Conservation (phyloP, 2,888 invertebrate species). For the Crossocerus cetratus region DNA sequence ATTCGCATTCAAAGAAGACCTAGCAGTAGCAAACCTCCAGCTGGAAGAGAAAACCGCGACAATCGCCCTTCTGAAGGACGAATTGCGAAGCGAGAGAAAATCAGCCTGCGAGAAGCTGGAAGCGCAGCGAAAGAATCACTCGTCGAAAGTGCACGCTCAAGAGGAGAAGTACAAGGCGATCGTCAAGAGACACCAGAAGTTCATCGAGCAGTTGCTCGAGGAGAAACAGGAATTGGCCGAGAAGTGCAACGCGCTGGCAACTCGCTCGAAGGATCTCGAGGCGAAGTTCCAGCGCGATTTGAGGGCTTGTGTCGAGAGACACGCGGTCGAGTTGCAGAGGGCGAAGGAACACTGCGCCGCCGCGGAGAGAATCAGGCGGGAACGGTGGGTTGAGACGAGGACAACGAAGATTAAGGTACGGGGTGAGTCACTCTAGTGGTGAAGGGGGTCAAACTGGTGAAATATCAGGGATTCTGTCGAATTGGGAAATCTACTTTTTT, state of each 20-base stretch:
- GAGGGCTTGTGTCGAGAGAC: slow-evolving; percentile 85
- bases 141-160: slow-evolving; percentile 79
- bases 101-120: slow-evolving; percentile 75
- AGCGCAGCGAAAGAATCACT: slow-evolving; percentile 75
- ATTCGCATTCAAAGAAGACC: slow-evolving; percentile 60
- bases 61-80: slow-evolving; percentile 66
- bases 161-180: slow-evolving; percentile 86
- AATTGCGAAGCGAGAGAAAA: slow-evolving; percentile 74
- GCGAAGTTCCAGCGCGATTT: slow-evolving; percentile 82
- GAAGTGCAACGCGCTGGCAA: slow-evolving; percentile 84
- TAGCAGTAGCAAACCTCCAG: slow-evolving; percentile 62
- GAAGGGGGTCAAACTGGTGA: too few species aligned
- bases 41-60: slow-evolving; percentile 69
- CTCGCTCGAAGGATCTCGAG: slow-evolving; percentile 83
- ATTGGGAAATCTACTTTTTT: too few species aligned
- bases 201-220: slow-evolving; percentile 87
- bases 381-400: slow-evolving; percentile 90
- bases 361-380: slow-evolving; percentile 85
- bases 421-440: too few species aligned
- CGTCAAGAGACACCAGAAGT: slow-evolving; percentile 88
- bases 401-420: slow-evolving; percentile 75
- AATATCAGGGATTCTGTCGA: too few species aligned
- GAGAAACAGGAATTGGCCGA: slow-evolving; percentile 89
- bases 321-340: slow-evolving; percentile 86
- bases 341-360: slow-evolving; percentile 87